Percentiles rank a stretch among this genome's conserved stretches.
phyloP scores from a whole-genome alignment of 2,113 vertebrate species.

The Emydocephalus ijimae region DNA sequence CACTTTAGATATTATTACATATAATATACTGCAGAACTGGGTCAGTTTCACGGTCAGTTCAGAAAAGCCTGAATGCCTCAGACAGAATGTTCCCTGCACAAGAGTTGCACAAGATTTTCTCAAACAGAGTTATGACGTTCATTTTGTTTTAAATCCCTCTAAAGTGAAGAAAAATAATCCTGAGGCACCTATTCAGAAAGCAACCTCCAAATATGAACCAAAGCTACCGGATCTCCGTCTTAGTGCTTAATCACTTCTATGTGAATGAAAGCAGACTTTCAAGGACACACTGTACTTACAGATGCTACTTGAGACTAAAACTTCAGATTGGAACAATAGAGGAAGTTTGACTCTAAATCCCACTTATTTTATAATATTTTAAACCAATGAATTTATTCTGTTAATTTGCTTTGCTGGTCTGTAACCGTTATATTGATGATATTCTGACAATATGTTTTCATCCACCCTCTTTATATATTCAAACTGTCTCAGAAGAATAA shows the following conservation, averaged over 20 bases:
- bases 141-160: not conserved
- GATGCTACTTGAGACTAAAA: not conserved
- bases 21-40: not conserved
- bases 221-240: not conserved
- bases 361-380: not conserved
- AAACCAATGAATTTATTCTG: not conserved
- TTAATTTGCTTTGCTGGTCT: not conserved
- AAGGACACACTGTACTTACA: not conserved
- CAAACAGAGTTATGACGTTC: not conserved
- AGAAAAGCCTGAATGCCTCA: not conserved
- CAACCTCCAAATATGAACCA: not conserved
- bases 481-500: not conserved
- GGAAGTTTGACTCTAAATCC: not conserved
- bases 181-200: not conserved
- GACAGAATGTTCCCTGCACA: not conserved
- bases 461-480: not conserved
- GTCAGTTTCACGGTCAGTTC: not conserved
- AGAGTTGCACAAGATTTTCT: constrained; percentile 21
- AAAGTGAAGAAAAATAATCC: not conserved
- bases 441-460: not conserved
- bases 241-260: not conserved
- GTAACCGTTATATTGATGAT: not conserved
- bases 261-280: not conserved
- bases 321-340: not conserved
- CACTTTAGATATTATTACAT: not conserved